Evolutionary conservation across 2,113 vertebrate species (phyloP).

Genomic region (Muntiacus reevesi): DNA sequence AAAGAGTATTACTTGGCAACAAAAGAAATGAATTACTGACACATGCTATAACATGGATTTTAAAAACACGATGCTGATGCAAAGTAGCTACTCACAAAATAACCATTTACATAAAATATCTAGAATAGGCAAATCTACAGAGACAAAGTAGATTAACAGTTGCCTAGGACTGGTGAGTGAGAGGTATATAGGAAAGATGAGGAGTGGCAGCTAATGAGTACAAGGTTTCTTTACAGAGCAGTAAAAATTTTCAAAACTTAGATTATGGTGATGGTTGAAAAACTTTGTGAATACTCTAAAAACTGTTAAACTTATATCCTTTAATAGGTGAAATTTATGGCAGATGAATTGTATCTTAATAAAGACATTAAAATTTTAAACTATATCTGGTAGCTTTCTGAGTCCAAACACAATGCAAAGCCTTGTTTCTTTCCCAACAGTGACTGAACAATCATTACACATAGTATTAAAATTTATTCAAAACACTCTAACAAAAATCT

Average conservation of each 20-base stretch:
- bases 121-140: neutral
- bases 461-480: neutral
- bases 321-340: neutral
- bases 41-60: neutral
- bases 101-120: neutral
- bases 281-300: neutral
- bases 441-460: neutral
- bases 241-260: neutral
- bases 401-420: neutral
- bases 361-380: neutral
- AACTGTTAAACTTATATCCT: neutral
- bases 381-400: neutral
- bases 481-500: neutral
- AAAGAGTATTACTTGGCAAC: neutral
- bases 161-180: neutral
- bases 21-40: neutral
- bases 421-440: neutral
- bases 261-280: neutral
- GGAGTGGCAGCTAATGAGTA: neutral
- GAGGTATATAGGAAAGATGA: neutral
- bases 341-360: neutral
- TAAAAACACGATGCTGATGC: constrained; percentile 10
- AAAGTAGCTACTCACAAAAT: constrained; percentile 1
- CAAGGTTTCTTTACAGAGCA: neutral
- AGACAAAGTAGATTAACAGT: neutral